Conservation (phyloP, 1,140 invertebrate species). For the Asbolus verrucosus region DNA sequence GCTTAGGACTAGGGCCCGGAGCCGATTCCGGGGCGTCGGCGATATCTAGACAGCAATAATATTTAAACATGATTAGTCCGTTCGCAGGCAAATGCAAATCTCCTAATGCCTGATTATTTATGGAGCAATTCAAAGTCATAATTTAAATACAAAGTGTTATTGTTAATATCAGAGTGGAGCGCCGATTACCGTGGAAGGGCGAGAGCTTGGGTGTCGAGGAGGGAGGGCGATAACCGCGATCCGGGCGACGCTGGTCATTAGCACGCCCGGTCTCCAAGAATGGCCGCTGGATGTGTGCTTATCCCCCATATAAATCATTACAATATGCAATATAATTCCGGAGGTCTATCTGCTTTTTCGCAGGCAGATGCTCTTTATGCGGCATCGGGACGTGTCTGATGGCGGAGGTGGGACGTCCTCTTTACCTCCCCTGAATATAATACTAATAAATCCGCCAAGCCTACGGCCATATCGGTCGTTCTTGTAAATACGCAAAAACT, state of each 20-base stretch:
- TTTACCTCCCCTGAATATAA: slow-evolving; percentile 27
- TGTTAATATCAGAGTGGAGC: slow-evolving; percentile 65
- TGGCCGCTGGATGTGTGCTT: slow-evolving; percentile 65
- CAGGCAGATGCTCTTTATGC: slow-evolving; percentile 66
- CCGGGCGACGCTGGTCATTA: slow-evolving; percentile 65
- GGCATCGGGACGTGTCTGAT: slow-evolving; percentile 42
- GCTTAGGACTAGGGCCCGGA: slow-evolving; percentile 21
- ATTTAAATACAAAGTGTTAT: slow-evolving; percentile 67
- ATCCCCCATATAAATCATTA: slow-evolving; percentile 66
- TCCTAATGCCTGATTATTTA: slow-evolving; percentile 65
- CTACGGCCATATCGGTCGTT: slow-evolving; percentile 27
- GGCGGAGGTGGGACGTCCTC: slow-evolving; percentile 38
- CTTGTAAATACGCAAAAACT: slow-evolving; percentile 29
- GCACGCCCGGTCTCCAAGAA: slow-evolving; percentile 65
- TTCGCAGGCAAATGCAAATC: slow-evolving; percentile 63
- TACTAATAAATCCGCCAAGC: slow-evolving; percentile 25
- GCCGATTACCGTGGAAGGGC: slow-evolving; percentile 58
- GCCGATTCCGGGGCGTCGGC: slow-evolving; percentile 22
- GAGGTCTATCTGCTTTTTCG: slow-evolving; percentile 66
- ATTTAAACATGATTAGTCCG: slow-evolving; percentile 64
- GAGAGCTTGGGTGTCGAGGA: slow-evolving; percentile 51
- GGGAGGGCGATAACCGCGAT: slow-evolving; percentile 62
- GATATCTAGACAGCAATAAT: slow-evolving; percentile 59
- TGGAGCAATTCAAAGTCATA: slow-evolving; percentile 66
- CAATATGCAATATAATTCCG: slow-evolving; percentile 67